Evolutionary conservation across 2,888 invertebrate genomes (phyloP).

Genomic region (Drosophila parthenogenetica): DNA sequence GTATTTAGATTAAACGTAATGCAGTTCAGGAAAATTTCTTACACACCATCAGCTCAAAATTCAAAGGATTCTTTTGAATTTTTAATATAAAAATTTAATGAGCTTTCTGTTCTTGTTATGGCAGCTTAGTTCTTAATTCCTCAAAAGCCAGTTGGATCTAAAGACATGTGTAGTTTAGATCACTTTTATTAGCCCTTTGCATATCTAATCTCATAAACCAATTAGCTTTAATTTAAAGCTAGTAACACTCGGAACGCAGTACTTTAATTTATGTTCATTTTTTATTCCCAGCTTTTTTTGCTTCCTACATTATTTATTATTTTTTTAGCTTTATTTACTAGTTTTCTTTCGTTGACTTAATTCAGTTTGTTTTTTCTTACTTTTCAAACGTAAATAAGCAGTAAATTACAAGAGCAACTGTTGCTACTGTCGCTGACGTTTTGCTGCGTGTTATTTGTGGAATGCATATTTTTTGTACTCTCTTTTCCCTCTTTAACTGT

Average conservation of each 20-base stretch:
- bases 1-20: too few relatives aligned
- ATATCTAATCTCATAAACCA: neutral
- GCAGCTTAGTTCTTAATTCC: too few relatives aligned
- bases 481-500: slow-evolving; percentile 17
- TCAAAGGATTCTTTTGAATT: too few relatives aligned
- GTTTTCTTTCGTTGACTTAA: slow-evolving; percentile 59
- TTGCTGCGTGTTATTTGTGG: slow-evolving; percentile 41
- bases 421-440: slow-evolving; percentile 31
- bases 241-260: neutral
- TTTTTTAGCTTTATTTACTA: slow-evolving; percentile 15
- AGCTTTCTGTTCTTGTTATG: too few relatives aligned
- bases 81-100: too few relatives aligned
- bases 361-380: slow-evolving; percentile 68
- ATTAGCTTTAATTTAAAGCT: neutral
- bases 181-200: neutral
- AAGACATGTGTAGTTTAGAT: too few relatives aligned
- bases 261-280: slow-evolving; percentile 53
- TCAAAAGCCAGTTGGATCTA: too few relatives aligned
- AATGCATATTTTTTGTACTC: slow-evolving; percentile 36
- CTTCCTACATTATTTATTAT: slow-evolving; percentile 61
- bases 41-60: too few relatives aligned
- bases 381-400: slow-evolving; percentile 71
- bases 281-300: slow-evolving; percentile 36
- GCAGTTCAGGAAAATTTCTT: too few relatives aligned
- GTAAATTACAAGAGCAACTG: slow-evolving; percentile 71